A percentile compares a stretch with the other conserved stretches of the same genome.
These are phyloP conservation scores for Octodonta nipae DNA, from an alignment of 2,888 invertebrate genomes.

Conservation along the genomic window DNA sequence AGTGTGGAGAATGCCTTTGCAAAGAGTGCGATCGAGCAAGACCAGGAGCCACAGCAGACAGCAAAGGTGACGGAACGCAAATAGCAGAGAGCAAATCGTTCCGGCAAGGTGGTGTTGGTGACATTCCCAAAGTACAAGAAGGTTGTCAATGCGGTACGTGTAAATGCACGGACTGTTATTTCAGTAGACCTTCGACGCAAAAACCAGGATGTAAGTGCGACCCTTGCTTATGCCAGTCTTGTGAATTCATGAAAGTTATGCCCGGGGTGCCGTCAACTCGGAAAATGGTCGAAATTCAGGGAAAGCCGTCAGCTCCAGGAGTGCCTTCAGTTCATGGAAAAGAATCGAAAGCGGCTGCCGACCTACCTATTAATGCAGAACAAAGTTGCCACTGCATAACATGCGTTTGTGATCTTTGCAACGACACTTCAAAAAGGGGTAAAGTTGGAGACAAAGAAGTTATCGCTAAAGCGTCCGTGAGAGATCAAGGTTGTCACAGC, in stretches of 20 bases:
- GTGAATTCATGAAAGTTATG: not conserved
- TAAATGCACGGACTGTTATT: constrained; percentile 2
- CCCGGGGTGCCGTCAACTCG: no score
- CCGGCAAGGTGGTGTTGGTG: not conserved
- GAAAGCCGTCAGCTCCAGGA: no score
- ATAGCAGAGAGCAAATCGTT: not conserved
- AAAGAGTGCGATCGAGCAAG: constrained; percentile 2
- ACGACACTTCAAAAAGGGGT: not conserved
- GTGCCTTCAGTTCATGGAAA: no score
- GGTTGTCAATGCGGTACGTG: not conserved
- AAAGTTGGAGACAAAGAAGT: not conserved
- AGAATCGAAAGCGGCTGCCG: not conserved
- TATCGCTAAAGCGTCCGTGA: not conserved
- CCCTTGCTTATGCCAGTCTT: constrained; percentile 9
- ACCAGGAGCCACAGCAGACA: not conserved
- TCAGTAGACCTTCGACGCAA: not conserved
- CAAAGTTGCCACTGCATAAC: constrained; percentile 1
- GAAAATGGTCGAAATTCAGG: no score
- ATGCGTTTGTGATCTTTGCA: not conserved
- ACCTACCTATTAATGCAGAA: no score
- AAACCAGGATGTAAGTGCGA: constrained; percentile 9
- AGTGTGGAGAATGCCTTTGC: constrained; percentile 10
- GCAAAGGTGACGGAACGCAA: constrained; percentile 4
- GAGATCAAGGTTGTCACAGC: constrained; percentile 3
- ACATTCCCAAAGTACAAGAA: no score